Evolutionary conservation across 1,140 invertebrate genomes (phyloP), one percentile per base, ranked within the genome.

Genomic region (Parasteatoda tepidariorum): DNA sequence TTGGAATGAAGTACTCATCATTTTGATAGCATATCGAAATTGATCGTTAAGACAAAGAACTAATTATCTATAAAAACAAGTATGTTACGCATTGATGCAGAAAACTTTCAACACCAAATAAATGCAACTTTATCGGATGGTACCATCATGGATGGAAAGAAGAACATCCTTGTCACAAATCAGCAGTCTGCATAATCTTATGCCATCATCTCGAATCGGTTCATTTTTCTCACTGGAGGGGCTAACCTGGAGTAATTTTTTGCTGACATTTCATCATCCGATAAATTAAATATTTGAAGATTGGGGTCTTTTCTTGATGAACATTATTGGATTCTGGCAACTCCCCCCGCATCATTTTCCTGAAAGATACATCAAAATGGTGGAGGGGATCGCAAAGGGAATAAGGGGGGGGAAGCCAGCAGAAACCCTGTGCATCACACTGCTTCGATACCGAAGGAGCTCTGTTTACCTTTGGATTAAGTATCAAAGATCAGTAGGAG

Each of bases 391-490:
- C 18, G 3, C 15, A 13, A 26, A 11, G n/a, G 26, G 34, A 28
- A 57, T 6, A 30, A 24, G 73, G 33, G 55, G 31, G 31, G 2
- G 48, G 13, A 15, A 3, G 28, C 4, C 4, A 48, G 38, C 9
- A 18, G 1, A 48, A 4, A 18, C 38, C 38, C 38, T 18, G 18
- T 13, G 38, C 67, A 48, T 28, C 41, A 15, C 33, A 7, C 1
- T 18, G 13, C 26, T 26, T 28, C 26, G 28, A 15, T 57, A n/a
- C 61, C 61, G 48, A 26, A 66, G 41, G 48, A 78, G 48, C 22
- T 30, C 62, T 79, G 76, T 79, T 79, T 64, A 79, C 76, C 67
- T 79, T 79, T 54, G 76, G 76, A 79, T 79, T 79, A 79, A 33
- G 55, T 78, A 66, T 66, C 62, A 64, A 13, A 26, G n/a, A n/a